Conservation (phyloP, 2,113 vertebrate species). For the Litocranius walleri region DNA sequence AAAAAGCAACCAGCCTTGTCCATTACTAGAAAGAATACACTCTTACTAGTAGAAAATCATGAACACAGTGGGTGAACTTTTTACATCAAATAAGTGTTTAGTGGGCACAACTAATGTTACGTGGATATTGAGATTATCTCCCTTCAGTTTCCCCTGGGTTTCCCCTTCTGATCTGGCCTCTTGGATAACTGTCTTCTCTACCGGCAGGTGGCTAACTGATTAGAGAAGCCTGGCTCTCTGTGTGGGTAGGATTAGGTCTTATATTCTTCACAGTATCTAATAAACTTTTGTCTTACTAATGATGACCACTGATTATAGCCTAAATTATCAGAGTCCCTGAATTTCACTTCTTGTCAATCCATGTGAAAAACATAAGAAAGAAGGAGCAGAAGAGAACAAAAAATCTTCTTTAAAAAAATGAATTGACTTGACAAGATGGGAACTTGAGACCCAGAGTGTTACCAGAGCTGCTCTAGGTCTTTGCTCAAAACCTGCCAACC, state of each 20-base stretch:
- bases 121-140: not conserved
- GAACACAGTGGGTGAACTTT: not conserved
- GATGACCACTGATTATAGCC: not conserved
- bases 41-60: not conserved
- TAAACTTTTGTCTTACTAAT: not conserved
- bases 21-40: not conserved
- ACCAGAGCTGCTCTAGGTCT: not conserved
- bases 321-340: not conserved
- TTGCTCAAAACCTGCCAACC: not conserved
- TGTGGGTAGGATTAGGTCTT: not conserved
- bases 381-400: not conserved
- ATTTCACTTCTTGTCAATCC: not conserved
- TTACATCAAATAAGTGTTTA: not conserved
- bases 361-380: not conserved
- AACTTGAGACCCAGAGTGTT: not conserved
- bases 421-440: not conserved
- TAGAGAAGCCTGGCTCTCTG: not conserved
- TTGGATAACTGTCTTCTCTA: not conserved
- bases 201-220: not conserved
- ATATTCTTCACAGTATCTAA: not conserved
- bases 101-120: not conserved
- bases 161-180: not conserved
- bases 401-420: not conserved
- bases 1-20: not conserved
- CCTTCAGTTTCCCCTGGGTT: not conserved